Conservation (phyloP, 2,113 vertebrate genomes). For the Alligator mississippiensis region DNA sequence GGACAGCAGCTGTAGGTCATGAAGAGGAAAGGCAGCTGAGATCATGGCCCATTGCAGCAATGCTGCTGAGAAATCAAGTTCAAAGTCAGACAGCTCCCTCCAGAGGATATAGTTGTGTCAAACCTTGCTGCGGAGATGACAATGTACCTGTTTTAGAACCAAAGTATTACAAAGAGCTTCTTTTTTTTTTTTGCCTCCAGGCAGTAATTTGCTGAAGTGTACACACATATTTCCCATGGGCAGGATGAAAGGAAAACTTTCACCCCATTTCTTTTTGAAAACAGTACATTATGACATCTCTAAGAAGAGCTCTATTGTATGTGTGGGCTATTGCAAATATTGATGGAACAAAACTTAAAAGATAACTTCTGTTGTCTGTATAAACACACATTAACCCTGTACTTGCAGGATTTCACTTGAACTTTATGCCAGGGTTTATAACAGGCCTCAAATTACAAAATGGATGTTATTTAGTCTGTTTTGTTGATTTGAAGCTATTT, state of each 20-base stretch:
- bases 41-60: neutral
- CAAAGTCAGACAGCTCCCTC: constrained; percentile 61
- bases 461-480: neutral
- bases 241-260: constrained; percentile 65
- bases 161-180: constrained; percentile 58
- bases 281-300: constrained; percentile 44
- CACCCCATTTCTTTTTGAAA: constrained; percentile 24
- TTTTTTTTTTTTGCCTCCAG: constrained; percentile 66
- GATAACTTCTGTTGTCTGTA: constrained; percentile 14
- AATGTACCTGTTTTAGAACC: constrained; percentile 67
- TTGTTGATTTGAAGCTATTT: neutral
- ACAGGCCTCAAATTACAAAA: neutral
- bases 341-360: constrained; percentile 8
- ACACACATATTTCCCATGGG: constrained; percentile 42
- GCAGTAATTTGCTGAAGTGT: constrained; percentile 62
- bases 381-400: constrained; percentile 50
- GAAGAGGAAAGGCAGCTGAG: constrained; percentile 19
- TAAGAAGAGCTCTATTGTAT: constrained; percentile 51
- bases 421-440: neutral
- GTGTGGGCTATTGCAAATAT: neutral
- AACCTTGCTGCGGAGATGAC: constrained; percentile 49
- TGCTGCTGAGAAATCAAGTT: constrained; percentile 34
- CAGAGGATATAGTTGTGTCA: constrained; percentile 45
- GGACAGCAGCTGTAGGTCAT: constrained; percentile 34
- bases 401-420: neutral